Percentiles rank a stretch among this genome's conserved stretches.
Conservation (phyloP, 2,797 vertebrate genomes). For the Lates japonicus region DNA sequence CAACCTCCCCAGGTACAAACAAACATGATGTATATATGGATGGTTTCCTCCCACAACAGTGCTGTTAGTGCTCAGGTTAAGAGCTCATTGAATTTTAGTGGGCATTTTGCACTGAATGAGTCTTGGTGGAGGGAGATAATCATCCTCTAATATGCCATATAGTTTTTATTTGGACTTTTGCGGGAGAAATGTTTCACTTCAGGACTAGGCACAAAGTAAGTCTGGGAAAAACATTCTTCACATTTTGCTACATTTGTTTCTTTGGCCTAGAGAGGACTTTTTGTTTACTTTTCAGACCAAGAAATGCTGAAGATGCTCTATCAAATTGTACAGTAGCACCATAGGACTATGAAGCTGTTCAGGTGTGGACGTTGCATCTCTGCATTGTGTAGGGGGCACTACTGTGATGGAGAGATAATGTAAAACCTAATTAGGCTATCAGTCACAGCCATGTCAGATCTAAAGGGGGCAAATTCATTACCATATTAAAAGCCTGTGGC, state of each 20-base stretch:
- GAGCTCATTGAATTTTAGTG: background rate
- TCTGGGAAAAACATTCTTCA: background rate
- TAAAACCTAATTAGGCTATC: conserved; percentile 48
- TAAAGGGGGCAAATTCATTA: conserved; percentile 24
- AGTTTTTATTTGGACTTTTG: background rate
- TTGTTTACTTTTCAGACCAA: background rate
- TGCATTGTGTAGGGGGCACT: background rate
- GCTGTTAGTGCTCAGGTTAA: background rate
- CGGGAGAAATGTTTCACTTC: no score
- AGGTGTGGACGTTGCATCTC: background rate
- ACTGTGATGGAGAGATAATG: conserved; percentile 29
- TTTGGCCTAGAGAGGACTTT: background rate
- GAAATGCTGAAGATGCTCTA: background rate
- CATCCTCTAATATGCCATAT: background rate
- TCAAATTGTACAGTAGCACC: background rate
- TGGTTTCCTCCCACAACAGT: background rate
- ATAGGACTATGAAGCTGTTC: background rate
- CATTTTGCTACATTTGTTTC: background rate
- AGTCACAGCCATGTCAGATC: conserved; percentile 20
- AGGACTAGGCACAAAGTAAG: background rate
- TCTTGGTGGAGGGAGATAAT: background rate
- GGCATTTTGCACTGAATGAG: background rate
- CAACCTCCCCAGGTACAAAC: conserved; percentile 91
- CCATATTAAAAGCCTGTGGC: conserved; percentile 22
- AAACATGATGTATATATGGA: background rate